Evolutionary conservation across 2,113 vertebrate species (phyloP).

Genomic region (Phrynocephalus versicolor): DNA sequence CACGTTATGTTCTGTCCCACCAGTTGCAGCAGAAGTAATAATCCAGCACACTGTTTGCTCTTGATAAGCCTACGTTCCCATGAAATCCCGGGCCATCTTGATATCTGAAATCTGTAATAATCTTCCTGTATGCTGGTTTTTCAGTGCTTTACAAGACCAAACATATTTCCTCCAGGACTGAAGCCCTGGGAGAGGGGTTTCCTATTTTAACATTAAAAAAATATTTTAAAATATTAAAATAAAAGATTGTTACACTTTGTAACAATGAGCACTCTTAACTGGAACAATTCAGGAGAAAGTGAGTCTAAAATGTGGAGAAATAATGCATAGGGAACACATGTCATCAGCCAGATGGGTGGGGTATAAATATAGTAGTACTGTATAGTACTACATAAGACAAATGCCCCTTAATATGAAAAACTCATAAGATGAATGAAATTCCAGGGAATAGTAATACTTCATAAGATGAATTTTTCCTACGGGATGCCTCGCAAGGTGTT

Average conservation of each 20-base stretch:
- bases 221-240: too few species aligned
- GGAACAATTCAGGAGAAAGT: not conserved
- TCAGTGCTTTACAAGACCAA: not conserved
- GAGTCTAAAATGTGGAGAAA: not conserved
- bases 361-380: too few species aligned
- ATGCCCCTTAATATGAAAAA: too few species aligned
- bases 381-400: too few species aligned
- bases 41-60: not conserved
- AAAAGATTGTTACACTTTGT: not conserved
- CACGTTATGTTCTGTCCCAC: not conserved
- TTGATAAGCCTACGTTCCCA: not conserved
- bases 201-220: not conserved
- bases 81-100: not conserved
- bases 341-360: too few species aligned
- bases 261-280: not conserved
- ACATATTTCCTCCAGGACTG: not conserved
- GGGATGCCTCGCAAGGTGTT: too few species aligned
- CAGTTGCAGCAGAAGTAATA: not conserved
- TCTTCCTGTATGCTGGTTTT: not conserved
- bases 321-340: not conserved
- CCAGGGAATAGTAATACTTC: too few species aligned
- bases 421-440: too few species aligned
- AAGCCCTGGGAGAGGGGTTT: too few species aligned
- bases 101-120: not conserved
- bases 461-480: too few species aligned